These are phyloP conservation scores for Catamblyrhynchus diadema DNA, from an alignment of 2,797 vertebrate species.

Conservation along the genomic window DNA sequence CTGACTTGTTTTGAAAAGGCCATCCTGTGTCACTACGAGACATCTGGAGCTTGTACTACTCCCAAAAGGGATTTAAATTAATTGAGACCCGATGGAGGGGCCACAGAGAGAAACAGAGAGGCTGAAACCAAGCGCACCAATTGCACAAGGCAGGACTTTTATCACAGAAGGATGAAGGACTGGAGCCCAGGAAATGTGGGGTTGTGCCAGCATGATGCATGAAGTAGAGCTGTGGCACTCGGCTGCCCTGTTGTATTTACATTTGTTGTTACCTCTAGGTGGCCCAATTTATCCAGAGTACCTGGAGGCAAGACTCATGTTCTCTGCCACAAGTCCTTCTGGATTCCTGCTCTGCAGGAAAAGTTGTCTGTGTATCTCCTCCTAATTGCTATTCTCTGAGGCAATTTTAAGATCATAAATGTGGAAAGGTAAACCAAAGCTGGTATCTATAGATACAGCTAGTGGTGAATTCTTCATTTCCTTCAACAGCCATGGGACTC, in stretches of 20 bases:
- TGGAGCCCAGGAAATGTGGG: background rate
- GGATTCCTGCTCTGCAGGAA: background rate
- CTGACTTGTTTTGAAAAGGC: constrained; percentile 53
- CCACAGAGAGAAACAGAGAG: background rate
- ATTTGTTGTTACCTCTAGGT: constrained; percentile 60
- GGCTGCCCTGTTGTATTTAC: background rate
- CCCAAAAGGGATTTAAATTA: constrained; percentile 26
- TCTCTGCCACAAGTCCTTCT: background rate
- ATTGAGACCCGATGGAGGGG: constrained; percentile 24
- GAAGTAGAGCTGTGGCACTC: background rate
- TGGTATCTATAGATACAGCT: background rate
- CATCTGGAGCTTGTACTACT: constrained; percentile 22
- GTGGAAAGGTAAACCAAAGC: background rate
- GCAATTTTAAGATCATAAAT: background rate
- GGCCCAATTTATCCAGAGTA: constrained; percentile 61
- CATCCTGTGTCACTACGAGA: background rate
- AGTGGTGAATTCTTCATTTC: background rate
- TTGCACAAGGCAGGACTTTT: background rate
- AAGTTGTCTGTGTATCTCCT: background rate
- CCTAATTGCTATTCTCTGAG: background rate
- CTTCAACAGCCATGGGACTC: background rate
- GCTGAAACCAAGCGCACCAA: background rate
- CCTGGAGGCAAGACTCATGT: background rate
- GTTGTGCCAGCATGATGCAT: background rate
- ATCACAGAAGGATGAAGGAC: background rate